Evolutionary conservation across 2,797 vertebrate genomes (phyloP).

Genomic region (Rachycentron canadum): DNA sequence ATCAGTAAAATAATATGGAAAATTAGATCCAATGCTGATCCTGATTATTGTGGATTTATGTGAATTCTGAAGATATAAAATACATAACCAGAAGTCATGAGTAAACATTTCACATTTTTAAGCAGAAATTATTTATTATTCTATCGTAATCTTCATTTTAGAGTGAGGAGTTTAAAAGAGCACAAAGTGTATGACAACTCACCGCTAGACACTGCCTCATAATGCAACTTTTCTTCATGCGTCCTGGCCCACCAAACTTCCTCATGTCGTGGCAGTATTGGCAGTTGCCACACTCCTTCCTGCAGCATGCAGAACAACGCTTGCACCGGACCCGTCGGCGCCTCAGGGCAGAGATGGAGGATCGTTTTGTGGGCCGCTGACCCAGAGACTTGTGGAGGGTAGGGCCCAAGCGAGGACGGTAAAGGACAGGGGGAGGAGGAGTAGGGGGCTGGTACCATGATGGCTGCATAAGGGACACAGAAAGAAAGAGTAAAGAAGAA

Average conservation of each 20-base stretch:
- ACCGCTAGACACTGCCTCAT: constrained; percentile 94
- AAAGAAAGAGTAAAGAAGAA: background rate
- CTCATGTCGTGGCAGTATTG: constrained; percentile 97
- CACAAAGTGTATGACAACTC: constrained; percentile 71
- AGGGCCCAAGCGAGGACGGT: constrained; percentile 79
- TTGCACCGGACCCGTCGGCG: constrained; percentile 94
- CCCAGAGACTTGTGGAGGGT: constrained; percentile 45
- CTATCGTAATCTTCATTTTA: background rate
- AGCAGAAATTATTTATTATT: background rate
- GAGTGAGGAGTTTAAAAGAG: background rate
- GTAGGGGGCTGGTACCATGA: constrained; percentile 84
- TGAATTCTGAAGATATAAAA: background rate
- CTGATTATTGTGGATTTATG: background rate
- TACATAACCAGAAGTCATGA: background rate
- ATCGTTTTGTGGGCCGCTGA: constrained; percentile 71
- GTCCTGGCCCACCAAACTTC: constrained; percentile 95
- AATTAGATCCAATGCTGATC: background rate
- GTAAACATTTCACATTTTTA: background rate
- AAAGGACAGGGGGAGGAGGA: constrained; percentile 62
- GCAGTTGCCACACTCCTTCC: constrained; percentile 94
- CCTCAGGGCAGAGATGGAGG: constrained; percentile 82
- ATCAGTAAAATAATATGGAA: background rate
- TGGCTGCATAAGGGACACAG: constrained; percentile 70
- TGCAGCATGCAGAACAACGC: constrained; percentile 93
- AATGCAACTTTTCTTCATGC: constrained; percentile 96